phyloP scores from a whole-genome alignment of 1,140 invertebrate species.

The Pogonognathellus flavescens region DNA sequence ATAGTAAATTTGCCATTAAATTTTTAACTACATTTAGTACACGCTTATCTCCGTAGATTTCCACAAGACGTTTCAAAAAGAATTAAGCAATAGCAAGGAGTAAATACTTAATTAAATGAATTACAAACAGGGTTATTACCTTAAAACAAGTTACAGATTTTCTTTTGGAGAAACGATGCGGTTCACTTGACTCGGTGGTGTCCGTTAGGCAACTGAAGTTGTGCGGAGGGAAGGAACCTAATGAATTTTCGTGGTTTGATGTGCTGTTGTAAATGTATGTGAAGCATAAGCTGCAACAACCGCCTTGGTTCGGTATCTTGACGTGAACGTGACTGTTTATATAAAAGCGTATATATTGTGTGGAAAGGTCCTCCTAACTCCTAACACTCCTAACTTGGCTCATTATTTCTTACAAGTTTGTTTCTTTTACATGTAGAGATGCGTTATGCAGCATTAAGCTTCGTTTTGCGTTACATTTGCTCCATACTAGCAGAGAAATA shows the following conservation, averaged over 20 bases:
- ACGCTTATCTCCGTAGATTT: too few species aligned
- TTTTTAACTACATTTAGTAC: too few species aligned
- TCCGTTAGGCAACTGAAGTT: constrained; percentile 33
- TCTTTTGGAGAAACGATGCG: too few species aligned
- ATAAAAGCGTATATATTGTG: neutral
- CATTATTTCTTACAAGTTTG: neutral
- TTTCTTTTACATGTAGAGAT: neutral
- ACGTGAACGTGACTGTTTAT: neutral
- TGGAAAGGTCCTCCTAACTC: neutral
- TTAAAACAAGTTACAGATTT: too few species aligned
- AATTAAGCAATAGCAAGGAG: too few species aligned
- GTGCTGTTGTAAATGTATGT: neutral
- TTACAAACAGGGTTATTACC: too few species aligned
- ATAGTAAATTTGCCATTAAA: too few species aligned
- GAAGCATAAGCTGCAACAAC: neutral
- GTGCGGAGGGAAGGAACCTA: constrained; percentile 18
- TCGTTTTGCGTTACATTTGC: neutral
- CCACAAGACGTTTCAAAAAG: too few species aligned
- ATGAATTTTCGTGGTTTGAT: constrained; percentile 31
- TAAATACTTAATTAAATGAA: too few species aligned
- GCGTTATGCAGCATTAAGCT: neutral
- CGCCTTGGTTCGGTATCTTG: neutral
- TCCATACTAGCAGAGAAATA: neutral
- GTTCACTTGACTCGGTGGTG: constrained; percentile 19
- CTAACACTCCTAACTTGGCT: neutral